phyloP scores from a whole-genome alignment of 2,797 vertebrate genomes.

The Acridotheres tristis region DNA sequence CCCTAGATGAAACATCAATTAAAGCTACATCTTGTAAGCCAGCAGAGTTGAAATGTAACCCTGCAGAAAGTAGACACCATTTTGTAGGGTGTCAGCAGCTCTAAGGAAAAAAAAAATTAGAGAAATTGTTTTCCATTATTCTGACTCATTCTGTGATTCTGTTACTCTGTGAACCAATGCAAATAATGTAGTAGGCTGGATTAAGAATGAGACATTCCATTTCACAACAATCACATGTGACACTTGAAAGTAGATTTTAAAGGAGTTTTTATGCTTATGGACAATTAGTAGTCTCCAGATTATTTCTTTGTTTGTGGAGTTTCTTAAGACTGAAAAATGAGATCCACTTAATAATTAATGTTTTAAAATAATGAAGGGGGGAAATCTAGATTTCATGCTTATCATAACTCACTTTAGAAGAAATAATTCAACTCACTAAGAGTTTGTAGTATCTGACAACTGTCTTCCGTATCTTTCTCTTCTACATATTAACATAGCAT shows the following conservation, averaged over 20 bases:
- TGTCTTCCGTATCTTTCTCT: background rate
- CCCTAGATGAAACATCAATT: background rate
- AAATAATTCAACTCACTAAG: background rate
- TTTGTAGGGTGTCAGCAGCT: background rate
- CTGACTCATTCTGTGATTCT: background rate
- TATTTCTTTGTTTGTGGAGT: background rate
- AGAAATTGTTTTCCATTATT: background rate
- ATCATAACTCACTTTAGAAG: background rate
- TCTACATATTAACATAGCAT: background rate
- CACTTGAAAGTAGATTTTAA: background rate
- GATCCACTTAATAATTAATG: background rate
- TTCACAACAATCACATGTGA: background rate
- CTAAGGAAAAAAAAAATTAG: background rate
- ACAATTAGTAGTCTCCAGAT: background rate
- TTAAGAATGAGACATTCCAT: background rate
- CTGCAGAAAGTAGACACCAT: slow-evolving; percentile 30
- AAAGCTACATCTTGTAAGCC: background rate
- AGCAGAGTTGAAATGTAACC: background rate
- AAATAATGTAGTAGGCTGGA: background rate
- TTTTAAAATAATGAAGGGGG: background rate
- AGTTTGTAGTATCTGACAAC: background rate
- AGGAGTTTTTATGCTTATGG: background rate
- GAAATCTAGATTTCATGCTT: background rate
- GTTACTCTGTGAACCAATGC: background rate
- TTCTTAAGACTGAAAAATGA: background rate